Evolutionary conservation across 2,113 vertebrate species (phyloP).

Genomic region (Coturnix japonica): DNA sequence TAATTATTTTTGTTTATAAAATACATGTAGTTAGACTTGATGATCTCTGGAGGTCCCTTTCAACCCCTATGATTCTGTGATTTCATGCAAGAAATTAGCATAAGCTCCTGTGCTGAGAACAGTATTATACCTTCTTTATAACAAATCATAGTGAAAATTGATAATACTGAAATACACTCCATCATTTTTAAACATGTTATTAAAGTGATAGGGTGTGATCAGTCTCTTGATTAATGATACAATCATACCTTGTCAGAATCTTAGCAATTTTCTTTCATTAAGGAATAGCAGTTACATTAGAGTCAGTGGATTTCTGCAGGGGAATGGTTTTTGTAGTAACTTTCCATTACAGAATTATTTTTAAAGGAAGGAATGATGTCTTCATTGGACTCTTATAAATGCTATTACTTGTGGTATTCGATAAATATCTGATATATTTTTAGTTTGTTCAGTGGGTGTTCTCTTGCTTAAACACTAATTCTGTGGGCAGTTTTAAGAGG

Average conservation of each 20-base stretch:
- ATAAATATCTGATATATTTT: not conserved
- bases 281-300: not conserved
- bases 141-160: not conserved
- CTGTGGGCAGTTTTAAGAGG: not conserved
- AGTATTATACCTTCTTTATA: not conserved
- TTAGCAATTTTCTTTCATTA: not conserved
- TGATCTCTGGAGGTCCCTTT: too few relatives aligned
- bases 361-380: not conserved
- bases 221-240: not conserved
- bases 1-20: not conserved
- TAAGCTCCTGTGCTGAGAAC: not conserved
- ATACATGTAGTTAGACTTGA: too few relatives aligned
- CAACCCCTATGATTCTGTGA: too few relatives aligned
- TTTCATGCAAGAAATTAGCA: not conserved
- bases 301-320: not conserved
- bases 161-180: not conserved
- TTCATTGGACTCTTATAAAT: slow-evolving; percentile 4
- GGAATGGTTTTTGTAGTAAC: not conserved
- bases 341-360: not conserved
- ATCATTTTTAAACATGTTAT: not conserved
- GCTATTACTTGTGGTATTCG: not conserved
- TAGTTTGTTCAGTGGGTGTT: not conserved
- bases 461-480: not conserved
- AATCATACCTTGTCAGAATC: not conserved
- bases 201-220: not conserved